These are phyloP conservation scores for Watsonalla binaria DNA, from an alignment of 2,888 invertebrate genomes.

Conservation along the genomic window DNA sequence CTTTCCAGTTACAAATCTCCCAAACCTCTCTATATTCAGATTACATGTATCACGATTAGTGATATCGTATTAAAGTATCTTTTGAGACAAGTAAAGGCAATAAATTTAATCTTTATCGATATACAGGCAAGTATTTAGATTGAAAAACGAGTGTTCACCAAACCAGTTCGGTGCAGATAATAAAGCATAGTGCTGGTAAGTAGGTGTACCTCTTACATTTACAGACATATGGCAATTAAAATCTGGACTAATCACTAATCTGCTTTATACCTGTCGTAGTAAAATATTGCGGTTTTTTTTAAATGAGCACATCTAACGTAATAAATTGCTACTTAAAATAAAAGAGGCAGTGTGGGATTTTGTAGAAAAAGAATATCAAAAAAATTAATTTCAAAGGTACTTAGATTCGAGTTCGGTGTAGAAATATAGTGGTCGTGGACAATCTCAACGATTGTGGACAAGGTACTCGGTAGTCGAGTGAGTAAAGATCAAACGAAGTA, in stretches of 20 bases:
- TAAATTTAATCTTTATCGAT: not conserved
- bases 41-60: not conserved
- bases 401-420: not conserved
- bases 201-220: not conserved
- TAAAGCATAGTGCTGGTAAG: not conserved
- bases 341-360: too few species aligned
- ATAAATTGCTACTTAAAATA: not conserved
- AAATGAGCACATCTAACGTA: not conserved
- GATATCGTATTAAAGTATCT: not conserved
- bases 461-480: not conserved
- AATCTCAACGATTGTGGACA: not conserved
- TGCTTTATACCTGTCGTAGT: not conserved
- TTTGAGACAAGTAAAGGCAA: not conserved
- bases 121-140: not conserved
- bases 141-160: not conserved
- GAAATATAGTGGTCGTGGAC: not conserved
- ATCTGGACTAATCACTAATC: not conserved
- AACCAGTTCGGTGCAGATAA: not conserved
- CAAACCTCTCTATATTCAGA: not conserved
- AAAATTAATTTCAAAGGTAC: too few species aligned
- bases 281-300: not conserved
- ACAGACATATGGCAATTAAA: not conserved
- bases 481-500: conserved; percentile 8
- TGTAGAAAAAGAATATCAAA: too few species aligned
- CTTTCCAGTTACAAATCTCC: not conserved